These are phyloP conservation scores for Lepidonotus clava DNA, from an alignment of 2,888 invertebrate species.

Conservation along the genomic window DNA sequence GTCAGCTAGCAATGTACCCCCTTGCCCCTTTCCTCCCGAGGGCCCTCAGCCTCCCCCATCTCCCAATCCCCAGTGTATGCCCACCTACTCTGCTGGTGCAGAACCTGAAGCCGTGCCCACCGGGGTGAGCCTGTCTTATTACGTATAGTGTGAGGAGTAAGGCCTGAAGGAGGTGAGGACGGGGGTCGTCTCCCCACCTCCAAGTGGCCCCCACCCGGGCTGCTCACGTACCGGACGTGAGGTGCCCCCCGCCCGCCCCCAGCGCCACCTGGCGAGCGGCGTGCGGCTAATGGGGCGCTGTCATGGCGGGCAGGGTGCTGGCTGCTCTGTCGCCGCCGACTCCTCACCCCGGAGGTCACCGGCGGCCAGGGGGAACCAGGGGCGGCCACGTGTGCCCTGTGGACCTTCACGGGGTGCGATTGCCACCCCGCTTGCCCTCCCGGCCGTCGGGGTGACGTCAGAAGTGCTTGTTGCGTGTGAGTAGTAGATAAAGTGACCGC, in stretches of 20 bases:
- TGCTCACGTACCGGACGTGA: not conserved
- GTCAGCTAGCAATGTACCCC: too few relatives aligned
- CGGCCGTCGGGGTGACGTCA: too few relatives aligned
- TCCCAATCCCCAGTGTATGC: not conserved
- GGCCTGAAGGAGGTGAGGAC: not conserved
- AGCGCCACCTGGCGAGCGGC: slow-evolving; percentile 34
- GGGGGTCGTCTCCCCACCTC: too few relatives aligned
- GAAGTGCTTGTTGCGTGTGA: too few relatives aligned
- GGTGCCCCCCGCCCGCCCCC: too few relatives aligned
- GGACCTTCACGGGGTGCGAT: not conserved
- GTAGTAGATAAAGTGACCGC: too few relatives aligned
- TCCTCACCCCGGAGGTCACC: slow-evolving; percentile 46
- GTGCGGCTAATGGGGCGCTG: slow-evolving; percentile 32
- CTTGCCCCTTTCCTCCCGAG: too few relatives aligned
- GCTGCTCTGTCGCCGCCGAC: slow-evolving; percentile 46
- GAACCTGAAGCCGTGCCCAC: not conserved
- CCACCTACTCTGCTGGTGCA: not conserved
- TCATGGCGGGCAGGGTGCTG: not conserved
- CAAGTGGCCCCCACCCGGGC: not conserved
- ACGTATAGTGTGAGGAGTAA: not conserved
- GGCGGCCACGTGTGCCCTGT: not conserved
- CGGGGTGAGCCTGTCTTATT: not conserved
- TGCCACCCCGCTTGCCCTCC: too few relatives aligned
- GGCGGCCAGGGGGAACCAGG: too few relatives aligned
- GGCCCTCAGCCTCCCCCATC: too few relatives aligned